Evolutionary conservation across 1,140 invertebrate genomes (phyloP), one percentile per base, ranked within the genome.

Genomic region (Lucilia cuprina): DNA sequence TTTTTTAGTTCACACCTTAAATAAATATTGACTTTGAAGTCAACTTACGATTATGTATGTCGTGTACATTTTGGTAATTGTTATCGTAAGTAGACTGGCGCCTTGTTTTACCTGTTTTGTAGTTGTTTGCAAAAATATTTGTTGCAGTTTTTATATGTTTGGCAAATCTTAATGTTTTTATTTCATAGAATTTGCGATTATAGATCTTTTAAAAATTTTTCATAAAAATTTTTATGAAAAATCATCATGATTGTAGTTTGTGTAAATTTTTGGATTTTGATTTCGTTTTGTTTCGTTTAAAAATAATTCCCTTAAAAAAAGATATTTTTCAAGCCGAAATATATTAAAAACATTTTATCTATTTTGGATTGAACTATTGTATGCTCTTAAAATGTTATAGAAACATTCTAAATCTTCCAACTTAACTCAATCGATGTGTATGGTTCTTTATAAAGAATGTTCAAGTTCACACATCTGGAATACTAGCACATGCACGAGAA

Each of bases 11-110:
- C 83, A 83, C 83, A 83, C 70, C 83, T 83, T 83, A 89, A 89
- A 84, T 87, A 89, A 89, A 89, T 89, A 89, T 89, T 89, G 88
- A 89, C 88, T 88, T 80, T 89, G 84, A 85, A 88, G 88, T 89
- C 86, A 85, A 86, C 85, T 89, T 89, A 89, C 82, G 85, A 35
- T 70, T 50, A 65, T 82, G 50, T 70, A 17, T 65, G 34, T 65
- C 82, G 25, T 65, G 17, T 78, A 14, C 41, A 5, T 17, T 55
- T 12, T 17, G 50, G 50, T 0, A 55, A 12, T 55, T 55, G 41
- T 41, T 8, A 7, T 41, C 41, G 41, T 55, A 14, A 55, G 50
- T 17, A 75, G 35, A 12, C 41, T 80, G 77, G 77, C 77, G 77
- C 77, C 77, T 2, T 19, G 12, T 65, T 65, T 41, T 55, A 65